Percentiles rank a stretch among this genome's conserved stretches.
Conservation (phyloP, 1,140 invertebrate species). For the Neotoxoptera formosana region DNA sequence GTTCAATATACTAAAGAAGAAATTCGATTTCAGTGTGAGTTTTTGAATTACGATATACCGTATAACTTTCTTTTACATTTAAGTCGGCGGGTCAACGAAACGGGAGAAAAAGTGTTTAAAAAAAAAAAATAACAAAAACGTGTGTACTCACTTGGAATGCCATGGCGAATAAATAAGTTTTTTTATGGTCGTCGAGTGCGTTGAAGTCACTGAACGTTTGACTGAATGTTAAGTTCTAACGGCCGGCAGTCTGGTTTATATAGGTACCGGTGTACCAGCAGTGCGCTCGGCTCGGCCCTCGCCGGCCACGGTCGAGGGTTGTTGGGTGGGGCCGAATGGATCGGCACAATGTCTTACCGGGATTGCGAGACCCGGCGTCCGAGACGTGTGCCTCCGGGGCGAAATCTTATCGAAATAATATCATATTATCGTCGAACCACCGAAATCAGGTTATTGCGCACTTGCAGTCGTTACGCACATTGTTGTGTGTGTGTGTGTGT, state of each 20-base stretch:
- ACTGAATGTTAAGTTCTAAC: not conserved
- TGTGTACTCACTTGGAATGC: constrained; percentile 28
- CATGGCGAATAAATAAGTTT: not conserved
- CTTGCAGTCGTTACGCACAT: not conserved
- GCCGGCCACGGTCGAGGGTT: not conserved
- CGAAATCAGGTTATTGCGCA: constrained; percentile 9
- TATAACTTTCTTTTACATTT: no score
- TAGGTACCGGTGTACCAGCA: not conserved
- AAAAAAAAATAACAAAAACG: not conserved
- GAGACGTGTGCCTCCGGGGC: not conserved
- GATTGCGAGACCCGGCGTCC: not conserved
- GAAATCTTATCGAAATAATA: constrained; percentile 16
- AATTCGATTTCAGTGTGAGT: no score
- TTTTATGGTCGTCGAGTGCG: not conserved
- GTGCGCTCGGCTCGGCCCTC: not conserved
- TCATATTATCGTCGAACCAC: not conserved
- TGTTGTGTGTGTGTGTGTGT: not conserved
- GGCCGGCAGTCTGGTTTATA: not conserved
- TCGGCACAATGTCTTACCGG: not conserved
- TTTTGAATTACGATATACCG: no score
- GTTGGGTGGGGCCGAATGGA: not conserved
- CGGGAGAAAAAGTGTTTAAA: no score
- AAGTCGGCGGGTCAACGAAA: not conserved
- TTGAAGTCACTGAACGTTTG: constrained; percentile 5
- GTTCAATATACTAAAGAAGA: not conserved